These are phyloP conservation scores for Nixonia krombeini DNA, from an alignment of 1,140 invertebrate species.

Conservation along the genomic window DNA sequence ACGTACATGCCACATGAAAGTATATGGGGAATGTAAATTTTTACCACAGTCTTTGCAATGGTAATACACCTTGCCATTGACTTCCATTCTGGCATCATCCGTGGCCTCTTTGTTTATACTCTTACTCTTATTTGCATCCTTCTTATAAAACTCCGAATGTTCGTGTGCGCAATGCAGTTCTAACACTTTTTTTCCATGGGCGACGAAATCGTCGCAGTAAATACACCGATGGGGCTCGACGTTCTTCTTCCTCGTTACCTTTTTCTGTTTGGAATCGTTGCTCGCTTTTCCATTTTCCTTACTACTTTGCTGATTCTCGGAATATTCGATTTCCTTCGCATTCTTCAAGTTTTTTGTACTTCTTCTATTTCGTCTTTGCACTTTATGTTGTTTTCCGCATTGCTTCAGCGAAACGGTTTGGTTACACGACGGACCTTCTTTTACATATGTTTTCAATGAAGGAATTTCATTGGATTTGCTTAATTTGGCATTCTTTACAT, in stretches of 20 bases:
- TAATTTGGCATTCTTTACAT: too few species aligned
- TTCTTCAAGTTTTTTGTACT: too few species aligned
- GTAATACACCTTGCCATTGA: constrained; percentile 71
- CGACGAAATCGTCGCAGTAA: constrained; percentile 56
- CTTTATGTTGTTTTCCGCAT: too few species aligned
- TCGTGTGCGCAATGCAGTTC: constrained; percentile 47
- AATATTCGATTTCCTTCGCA: too few species aligned
- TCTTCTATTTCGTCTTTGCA: too few species aligned
- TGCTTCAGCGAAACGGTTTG: too few species aligned
- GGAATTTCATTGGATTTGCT: too few species aligned
- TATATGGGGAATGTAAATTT: constrained; percentile 74
- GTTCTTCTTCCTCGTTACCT: constrained; percentile 12
- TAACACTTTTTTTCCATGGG: constrained; percentile 54
- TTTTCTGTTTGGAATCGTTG: too few species aligned
- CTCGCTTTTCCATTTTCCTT: too few species aligned
- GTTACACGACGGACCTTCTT: too few species aligned
- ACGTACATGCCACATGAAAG: constrained; percentile 76
- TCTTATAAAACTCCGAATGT: constrained; percentile 49
- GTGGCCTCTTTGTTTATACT: constrained; percentile 63
- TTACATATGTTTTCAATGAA: too few species aligned
- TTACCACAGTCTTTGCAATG: constrained; percentile 75
- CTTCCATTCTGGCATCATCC: constrained; percentile 65
- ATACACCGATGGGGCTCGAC: constrained; percentile 51
- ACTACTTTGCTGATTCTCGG: too few species aligned
- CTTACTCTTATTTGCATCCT: constrained; percentile 42